phyloP scores from a whole-genome alignment of 2,113 vertebrate genomes.

The Neolamprologus hecqui region DNA sequence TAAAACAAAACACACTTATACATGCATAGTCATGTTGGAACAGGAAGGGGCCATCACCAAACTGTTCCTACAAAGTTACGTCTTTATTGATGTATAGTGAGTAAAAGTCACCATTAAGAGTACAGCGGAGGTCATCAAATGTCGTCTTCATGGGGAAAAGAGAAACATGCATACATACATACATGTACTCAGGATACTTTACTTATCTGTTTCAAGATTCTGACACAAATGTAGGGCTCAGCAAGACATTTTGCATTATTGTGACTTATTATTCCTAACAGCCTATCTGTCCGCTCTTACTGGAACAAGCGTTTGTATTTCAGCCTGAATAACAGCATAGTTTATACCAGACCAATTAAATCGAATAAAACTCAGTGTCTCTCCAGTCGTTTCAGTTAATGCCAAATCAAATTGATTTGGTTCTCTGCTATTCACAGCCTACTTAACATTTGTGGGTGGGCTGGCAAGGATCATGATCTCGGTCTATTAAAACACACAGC shows the following conservation, averaged over 20 bases:
- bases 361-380: neutral
- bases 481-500: neutral
- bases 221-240: neutral
- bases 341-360: neutral
- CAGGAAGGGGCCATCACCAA: neutral
- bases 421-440: neutral
- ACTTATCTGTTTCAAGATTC: neutral
- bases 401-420: neutral
- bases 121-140: neutral
- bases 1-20: neutral
- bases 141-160: rapidly evolving
- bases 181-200: neutral
- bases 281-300: neutral
- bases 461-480: neutral
- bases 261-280: neutral
- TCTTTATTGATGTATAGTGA: neutral
- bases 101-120: neutral
- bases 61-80: neutral
- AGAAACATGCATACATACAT: neutral
- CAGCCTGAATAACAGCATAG: neutral
- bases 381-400: neutral
- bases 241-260: neutral
- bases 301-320: neutral
- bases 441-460: neutral
- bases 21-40: neutral